phyloP scores from a whole-genome alignment of 2,888 invertebrate genomes.

The Ischnura elegans region DNA sequence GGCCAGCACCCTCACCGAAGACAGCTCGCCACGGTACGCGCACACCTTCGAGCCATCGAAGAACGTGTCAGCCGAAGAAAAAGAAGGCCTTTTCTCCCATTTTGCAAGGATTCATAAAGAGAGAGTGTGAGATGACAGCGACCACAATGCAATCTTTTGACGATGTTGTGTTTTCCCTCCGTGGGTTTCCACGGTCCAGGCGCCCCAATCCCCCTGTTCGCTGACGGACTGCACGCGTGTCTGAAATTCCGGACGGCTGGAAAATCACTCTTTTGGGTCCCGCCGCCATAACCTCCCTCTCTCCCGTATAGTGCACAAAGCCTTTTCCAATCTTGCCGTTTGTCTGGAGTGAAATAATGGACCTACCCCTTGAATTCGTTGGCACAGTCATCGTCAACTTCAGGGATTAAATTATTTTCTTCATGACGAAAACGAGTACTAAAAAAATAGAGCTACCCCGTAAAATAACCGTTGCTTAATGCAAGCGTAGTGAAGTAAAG shows the following conservation, averaged over 20 bases:
- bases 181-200: not conserved
- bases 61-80: not conserved
- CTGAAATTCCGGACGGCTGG: not conserved
- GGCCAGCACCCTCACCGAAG: not conserved
- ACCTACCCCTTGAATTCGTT: too few species aligned
- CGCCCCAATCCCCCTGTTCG: not conserved
- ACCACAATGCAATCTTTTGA: not conserved
- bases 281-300: not conserved
- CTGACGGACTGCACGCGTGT: not conserved
- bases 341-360: too few species aligned
- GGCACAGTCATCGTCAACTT: too few species aligned
- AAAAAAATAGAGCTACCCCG: too few species aligned
- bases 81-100: not conserved
- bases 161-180: not conserved
- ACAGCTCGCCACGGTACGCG: not conserved
- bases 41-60: not conserved
- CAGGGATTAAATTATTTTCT: too few species aligned
- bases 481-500: too few species aligned
- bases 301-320: not conserved
- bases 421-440: too few species aligned
- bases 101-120: not conserved
- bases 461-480: too few species aligned
- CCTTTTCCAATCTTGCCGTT: not conserved
- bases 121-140: not conserved
- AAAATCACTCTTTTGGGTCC: not conserved